Percentiles rank a stretch among this genome's conserved stretches.
Conservation (phyloP, 2,113 vertebrate species). For the Strigops habroptila region DNA sequence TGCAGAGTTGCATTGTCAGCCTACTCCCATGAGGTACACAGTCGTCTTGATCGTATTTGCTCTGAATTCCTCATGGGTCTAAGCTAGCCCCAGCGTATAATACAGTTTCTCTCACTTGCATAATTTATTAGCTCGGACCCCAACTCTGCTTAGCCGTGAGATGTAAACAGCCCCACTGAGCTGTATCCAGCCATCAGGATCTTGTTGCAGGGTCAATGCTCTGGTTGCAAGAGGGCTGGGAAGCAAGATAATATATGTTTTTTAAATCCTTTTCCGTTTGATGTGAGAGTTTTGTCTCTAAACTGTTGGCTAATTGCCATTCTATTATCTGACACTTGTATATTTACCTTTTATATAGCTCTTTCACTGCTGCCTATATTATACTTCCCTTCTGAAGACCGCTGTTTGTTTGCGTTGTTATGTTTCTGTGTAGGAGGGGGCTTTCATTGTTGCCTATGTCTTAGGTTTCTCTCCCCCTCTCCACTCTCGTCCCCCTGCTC, state of each 20-base stretch:
- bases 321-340: background rate
- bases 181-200: background rate
- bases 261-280: slow-evolving; percentile 10
- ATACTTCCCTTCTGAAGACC: background rate
- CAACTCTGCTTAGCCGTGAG: rapidly evolving
- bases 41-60: background rate
- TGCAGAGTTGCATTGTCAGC: background rate
- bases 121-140: background rate
- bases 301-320: slow-evolving; percentile 27
- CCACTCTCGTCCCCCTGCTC: background rate
- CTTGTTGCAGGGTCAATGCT: background rate
- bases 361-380: background rate
- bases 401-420: background rate
- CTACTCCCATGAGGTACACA: background rate
- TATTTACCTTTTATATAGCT: background rate
- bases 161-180: background rate
- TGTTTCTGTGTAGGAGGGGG: background rate
- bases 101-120: background rate
- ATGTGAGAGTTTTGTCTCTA: slow-evolving; percentile 5
- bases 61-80: background rate
- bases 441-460: background rate
- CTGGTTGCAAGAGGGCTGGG: background rate
- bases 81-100: background rate
- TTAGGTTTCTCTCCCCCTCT: background rate
- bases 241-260: background rate